Conservation (phyloP, 2,113 vertebrate genomes). For the Phoxinus phoxinus region DNA sequence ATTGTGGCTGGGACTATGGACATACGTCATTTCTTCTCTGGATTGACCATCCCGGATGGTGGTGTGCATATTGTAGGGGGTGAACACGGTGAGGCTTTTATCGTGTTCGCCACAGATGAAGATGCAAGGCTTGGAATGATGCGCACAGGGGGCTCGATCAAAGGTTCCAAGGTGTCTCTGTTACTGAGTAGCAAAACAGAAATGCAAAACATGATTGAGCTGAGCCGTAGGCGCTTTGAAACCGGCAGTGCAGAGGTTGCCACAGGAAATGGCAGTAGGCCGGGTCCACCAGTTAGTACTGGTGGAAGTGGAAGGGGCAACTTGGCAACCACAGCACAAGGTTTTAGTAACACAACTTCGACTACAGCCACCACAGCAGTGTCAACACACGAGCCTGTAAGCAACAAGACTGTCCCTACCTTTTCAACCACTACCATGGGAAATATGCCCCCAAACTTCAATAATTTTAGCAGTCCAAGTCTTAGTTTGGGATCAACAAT, state of each 20-base stretch:
- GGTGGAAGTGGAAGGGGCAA: constrained; percentile 82
- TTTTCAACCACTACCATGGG: constrained; percentile 84
- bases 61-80: constrained; percentile 99
- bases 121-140: constrained; percentile 99
- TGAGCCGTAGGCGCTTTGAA: constrained; percentile 97
- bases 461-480: constrained; percentile 88
- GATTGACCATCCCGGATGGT: constrained; percentile 99
- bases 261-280: constrained; percentile 85
- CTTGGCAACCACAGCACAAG: constrained; percentile 84
- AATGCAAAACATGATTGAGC: constrained; percentile 99
- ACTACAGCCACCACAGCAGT: constrained; percentile 84
- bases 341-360: constrained; percentile 85
- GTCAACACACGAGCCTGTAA: constrained; percentile 82
- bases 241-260: constrained; percentile 87
- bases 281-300: constrained; percentile 82
- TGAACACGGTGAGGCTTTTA: constrained; percentile 99
- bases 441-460: constrained; percentile 86
- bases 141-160: constrained; percentile 98
- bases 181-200: constrained; percentile 99
- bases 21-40: constrained; percentile 99
- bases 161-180: constrained; percentile 96
- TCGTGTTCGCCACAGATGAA: constrained; percentile 99
- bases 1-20: constrained; percentile 99
- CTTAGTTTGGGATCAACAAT: constrained; percentile 85
- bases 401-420: constrained; percentile 86